Base-by-base conservation (phyloP, 2,888 invertebrate species). In the Andrena marginata region DNA sequence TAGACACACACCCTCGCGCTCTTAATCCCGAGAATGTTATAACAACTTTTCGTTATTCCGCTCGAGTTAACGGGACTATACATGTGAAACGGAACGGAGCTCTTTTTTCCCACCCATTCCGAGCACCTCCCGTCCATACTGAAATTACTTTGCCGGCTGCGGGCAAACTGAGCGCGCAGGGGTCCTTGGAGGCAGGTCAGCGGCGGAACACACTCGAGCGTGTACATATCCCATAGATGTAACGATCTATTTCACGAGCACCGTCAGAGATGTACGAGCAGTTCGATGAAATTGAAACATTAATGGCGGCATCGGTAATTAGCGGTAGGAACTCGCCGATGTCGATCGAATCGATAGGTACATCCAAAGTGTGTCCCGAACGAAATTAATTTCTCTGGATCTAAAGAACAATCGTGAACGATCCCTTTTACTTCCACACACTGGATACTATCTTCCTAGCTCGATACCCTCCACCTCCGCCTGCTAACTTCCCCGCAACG, bases 41-140 rank as follows among this genome's bases (percentile, higher is more conserved):
- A 83, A 73, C 60, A 73, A 80, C 62, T 63, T 59, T 63, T 54
- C 68, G 75, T 74, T 75, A 79, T 75, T 75, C 77, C 60, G 59
- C 69, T 13, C 56, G 75, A 60, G 64, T 51, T 65, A 64, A 69
- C 70, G 33, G 56, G 56, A 70, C n/a, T n/a, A 75, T 75, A 51
- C 59, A 64, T 60, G n/a, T 20, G 69, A 64, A 67, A 59, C 23
- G 56, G 48, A 79, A 68, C 71, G 51, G 23, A 72, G n/a, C 51
- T 62, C 59, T 68, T 69, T 71, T 10, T n/a, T n/a, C n/a, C n/a
- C n/a, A n/a, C 35, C 48, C 54, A 3, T 56, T 13, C 26, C 13
- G 31, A 59, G 29, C 16, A 13, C 33, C 33, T 33, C 48, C 23
- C 68, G 13, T 68, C 48, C 54, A 33, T 23, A 16, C 4, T 48